Percentiles rank a stretch among this genome's conserved stretches.
Conservation (phyloP, 92 coral and sea anemone species). For the Paragorgia papillata region DNA sequence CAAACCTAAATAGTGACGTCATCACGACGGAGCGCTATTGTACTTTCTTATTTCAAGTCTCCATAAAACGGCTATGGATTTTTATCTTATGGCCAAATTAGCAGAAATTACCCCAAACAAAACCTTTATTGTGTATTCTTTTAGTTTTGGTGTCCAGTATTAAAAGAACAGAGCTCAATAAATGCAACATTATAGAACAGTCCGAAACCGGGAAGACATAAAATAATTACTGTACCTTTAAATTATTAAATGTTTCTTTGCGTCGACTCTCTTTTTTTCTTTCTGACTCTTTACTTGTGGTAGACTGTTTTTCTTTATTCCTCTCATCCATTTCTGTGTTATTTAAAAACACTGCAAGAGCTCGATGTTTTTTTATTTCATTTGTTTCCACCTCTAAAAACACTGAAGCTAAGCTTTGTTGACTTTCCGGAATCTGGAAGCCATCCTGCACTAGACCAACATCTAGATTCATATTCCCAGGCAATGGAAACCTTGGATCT, state of each 20-base stretch:
- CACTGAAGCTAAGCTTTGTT: slow-evolving; percentile 68
- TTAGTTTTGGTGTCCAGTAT: too few relatives aligned
- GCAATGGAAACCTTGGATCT: slow-evolving; percentile 95
- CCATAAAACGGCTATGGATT: too few relatives aligned
- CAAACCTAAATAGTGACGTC: too few relatives aligned
- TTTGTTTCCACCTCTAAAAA: slow-evolving; percentile 79
- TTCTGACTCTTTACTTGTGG: too few relatives aligned
- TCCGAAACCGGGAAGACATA: too few relatives aligned
- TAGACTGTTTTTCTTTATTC: background rate
- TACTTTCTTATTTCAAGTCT: too few relatives aligned
- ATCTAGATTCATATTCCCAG: slow-evolving; percentile 85
- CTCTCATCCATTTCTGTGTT: slow-evolving; percentile 42
- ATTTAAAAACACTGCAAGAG: slow-evolving; percentile 68
- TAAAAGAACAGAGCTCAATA: too few relatives aligned
- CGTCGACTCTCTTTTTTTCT: background rate
- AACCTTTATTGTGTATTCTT: too few relatives aligned
- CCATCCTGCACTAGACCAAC: slow-evolving; percentile 29
- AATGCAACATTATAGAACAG: too few relatives aligned
- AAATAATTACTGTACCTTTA: background rate
- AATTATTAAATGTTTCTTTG: slow-evolving; percentile 16
- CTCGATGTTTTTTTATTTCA: slow-evolving; percentile 67
- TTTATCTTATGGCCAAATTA: too few relatives aligned
- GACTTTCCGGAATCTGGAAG: slow-evolving; percentile 15
- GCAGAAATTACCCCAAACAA: too few relatives aligned
- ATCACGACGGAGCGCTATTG: too few relatives aligned